phyloP scores from a whole-genome alignment of 2,113 vertebrate genomes.

The Dermatemys mawii region DNA sequence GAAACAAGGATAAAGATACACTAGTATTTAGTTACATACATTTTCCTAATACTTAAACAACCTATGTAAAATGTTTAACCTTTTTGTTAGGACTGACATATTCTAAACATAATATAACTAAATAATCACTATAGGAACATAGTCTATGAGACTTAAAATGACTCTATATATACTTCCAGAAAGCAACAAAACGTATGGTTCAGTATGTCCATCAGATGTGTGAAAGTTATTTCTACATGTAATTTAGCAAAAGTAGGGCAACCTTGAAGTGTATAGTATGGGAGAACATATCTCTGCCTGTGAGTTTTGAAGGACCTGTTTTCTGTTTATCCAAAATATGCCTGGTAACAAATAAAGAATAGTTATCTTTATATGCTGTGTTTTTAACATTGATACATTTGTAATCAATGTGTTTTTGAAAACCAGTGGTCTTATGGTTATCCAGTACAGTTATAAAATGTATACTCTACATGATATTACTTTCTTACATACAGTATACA shows the following conservation, averaged over 20 bases:
- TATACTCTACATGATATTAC: conserved; percentile 15
- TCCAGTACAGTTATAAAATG: conserved; percentile 32
- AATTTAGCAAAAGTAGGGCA: not conserved
- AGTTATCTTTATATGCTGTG: not conserved
- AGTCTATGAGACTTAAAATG: not conserved
- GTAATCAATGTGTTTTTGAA: not conserved
- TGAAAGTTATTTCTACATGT: not conserved
- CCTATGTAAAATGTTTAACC: conserved; percentile 15
- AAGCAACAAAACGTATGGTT: not conserved
- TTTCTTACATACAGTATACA: conserved; percentile 46
- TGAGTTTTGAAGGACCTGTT: not conserved
- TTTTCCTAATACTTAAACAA: conserved; percentile 46
- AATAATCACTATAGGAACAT: not conserved
- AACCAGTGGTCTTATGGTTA: conserved; percentile 8
- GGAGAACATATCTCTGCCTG: not conserved
- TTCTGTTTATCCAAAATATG: not conserved
- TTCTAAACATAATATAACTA: conserved; percentile 15
- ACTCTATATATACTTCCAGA: not conserved
- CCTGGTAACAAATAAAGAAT: not conserved
- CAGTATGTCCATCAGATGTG: not conserved
- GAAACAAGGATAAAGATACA: conserved; percentile 21
- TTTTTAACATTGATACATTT: not conserved
- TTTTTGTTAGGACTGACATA: conserved; percentile 29
- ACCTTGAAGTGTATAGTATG: not conserved
- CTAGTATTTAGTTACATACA: conserved; percentile 13